These are phyloP conservation scores for Xestia ashworthii DNA, from an alignment of 2,888 invertebrate genomes.

Conservation along the genomic window DNA sequence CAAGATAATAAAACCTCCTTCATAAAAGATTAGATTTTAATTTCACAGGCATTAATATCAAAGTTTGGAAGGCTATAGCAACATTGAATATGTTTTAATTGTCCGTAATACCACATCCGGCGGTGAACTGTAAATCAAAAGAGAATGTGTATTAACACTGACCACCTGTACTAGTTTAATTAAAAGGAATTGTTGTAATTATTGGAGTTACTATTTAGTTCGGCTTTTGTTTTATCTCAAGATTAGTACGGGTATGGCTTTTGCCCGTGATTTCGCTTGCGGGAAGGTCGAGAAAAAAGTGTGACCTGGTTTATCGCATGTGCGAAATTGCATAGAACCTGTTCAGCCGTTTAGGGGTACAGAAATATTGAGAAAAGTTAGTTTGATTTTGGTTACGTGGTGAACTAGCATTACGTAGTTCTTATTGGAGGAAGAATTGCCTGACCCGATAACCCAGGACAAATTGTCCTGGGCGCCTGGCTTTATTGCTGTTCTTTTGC, in stretches of 20 bases:
- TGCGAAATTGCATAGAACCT: background rate
- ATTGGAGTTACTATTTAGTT: constrained; percentile 19
- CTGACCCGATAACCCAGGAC: too few species aligned
- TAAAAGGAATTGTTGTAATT: constrained; percentile 58
- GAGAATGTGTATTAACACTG: constrained; percentile 53
- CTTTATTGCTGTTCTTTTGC: too few species aligned
- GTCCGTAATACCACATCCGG: constrained; percentile 57
- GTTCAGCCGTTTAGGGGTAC: too few species aligned
- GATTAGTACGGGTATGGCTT: background rate
- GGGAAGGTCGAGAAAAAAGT: background rate
- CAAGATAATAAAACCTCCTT: constrained; percentile 6
- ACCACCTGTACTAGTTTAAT: constrained; percentile 45
- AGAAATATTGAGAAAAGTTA: too few species aligned
- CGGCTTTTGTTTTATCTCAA: constrained; percentile 29
- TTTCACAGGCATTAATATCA: constrained; percentile 44
- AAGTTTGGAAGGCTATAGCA: constrained; percentile 31
- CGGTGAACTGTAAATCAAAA: constrained; percentile 57
- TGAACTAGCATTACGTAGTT: too few species aligned
- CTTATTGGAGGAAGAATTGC: too few species aligned
- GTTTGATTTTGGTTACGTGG: too few species aligned
- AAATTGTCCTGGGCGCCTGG: too few species aligned
- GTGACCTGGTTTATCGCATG: background rate
- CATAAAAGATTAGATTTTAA: constrained; percentile 47
- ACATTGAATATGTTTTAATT: constrained; percentile 59
- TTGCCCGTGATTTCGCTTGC: background rate